These are phyloP conservation scores for Bothrops jararaca DNA, from an alignment of 2,113 vertebrate genomes.

Conservation along the genomic window DNA sequence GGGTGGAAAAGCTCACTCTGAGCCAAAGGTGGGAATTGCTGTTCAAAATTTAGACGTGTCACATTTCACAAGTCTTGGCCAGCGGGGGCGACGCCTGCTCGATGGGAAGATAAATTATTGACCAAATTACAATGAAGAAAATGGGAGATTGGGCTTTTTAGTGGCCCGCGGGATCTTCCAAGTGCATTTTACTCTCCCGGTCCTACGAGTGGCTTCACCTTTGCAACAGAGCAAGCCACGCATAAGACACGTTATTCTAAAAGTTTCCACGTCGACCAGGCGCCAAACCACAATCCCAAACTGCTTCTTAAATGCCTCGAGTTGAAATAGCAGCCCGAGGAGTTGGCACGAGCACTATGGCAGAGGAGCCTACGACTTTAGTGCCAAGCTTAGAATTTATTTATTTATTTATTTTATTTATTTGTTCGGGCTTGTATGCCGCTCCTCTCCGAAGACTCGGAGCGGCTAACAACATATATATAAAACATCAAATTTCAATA, in stretches of 20 bases:
- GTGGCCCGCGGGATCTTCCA: neutral
- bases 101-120: conserved; percentile 65
- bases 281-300: neutral
- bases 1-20: conserved; percentile 75
- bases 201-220: conserved; percentile 1
- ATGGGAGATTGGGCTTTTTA: neutral
- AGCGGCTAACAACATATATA: too few species aligned
- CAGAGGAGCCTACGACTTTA: neutral
- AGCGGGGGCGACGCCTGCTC: conserved; percentile 58
- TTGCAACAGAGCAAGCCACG: neutral
- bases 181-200: conserved; percentile 8
- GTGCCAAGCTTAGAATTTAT: neutral
- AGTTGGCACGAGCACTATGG: neutral
- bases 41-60: conserved; percentile 75
- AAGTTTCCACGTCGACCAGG: neutral
- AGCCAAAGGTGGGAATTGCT: conserved; percentile 70
- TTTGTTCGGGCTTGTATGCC: too few species aligned
- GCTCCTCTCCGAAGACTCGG: too few species aligned
- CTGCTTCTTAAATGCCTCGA: neutral
- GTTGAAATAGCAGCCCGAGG: neutral
- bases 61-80: conserved; percentile 68
- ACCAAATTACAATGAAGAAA: conserved; percentile 48
- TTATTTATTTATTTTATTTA: too few species aligned
- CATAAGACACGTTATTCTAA: neutral
- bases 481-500: too few species aligned